These are phyloP conservation scores for Silvanus unidentatus DNA, from an alignment of 2,888 invertebrate genomes.

Conservation along the genomic window DNA sequence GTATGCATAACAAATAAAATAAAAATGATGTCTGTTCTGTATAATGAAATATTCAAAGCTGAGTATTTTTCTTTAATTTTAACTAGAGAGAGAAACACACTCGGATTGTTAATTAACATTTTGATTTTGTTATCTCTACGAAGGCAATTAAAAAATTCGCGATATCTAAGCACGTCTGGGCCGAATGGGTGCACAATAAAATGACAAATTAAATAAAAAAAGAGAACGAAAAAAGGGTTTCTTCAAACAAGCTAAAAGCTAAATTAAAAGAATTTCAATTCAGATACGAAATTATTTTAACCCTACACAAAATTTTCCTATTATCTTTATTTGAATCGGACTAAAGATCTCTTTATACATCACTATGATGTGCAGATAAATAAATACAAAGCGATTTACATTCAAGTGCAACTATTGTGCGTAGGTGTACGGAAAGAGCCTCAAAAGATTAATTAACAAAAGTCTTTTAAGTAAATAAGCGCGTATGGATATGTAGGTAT, in stretches of 20 bases:
- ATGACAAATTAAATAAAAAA: slow-evolving; percentile 45
- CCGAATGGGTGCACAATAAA: slow-evolving; percentile 41
- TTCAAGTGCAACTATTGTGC: not conserved
- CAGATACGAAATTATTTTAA: slow-evolving; percentile 27
- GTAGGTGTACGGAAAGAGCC: too few relatives aligned
- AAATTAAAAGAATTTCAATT: slow-evolving; percentile 45
- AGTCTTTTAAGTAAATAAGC: too few relatives aligned
- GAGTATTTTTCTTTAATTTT: slow-evolving; percentile 47
- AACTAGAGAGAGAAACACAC: slow-evolving; percentile 38
- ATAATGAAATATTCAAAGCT: slow-evolving; percentile 40
- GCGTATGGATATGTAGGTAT: too few relatives aligned
- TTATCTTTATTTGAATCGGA: slow-evolving; percentile 2
- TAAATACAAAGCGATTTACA: slow-evolving; percentile 28
- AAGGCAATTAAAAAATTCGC: slow-evolving; percentile 47
- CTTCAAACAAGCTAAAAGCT: slow-evolving; percentile 42
- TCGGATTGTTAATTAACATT: slow-evolving; percentile 47
- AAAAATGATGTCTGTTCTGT: slow-evolving; percentile 24
- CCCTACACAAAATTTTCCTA: slow-evolving; percentile 14
- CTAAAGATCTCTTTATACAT: not conserved
- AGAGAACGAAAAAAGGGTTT: slow-evolving; percentile 35
- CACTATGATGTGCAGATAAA: slow-evolving; percentile 23
- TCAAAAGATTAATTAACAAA: too few relatives aligned
- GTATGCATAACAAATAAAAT: slow-evolving; percentile 30
- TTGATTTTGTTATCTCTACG: slow-evolving; percentile 47
- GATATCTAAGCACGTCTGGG: slow-evolving; percentile 41